phyloP scores from a whole-genome alignment of 2,797 vertebrate genomes.

The Oryzias sinensis region DNA sequence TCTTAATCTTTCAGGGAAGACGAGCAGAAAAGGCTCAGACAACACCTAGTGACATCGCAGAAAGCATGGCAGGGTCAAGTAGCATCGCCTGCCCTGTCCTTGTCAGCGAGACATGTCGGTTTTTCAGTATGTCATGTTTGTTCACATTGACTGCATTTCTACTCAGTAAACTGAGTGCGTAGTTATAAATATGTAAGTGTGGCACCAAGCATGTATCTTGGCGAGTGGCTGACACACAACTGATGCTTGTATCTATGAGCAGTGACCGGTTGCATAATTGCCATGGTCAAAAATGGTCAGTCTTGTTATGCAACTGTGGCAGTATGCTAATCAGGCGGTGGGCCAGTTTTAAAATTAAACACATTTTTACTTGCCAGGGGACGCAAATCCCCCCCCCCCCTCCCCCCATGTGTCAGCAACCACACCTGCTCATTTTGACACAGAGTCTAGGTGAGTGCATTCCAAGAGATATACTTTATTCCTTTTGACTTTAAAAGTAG shows the following conservation, averaged over 20 bases:
- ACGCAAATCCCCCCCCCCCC: no score
- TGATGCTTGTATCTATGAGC: constrained; percentile 1
- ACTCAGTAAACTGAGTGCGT: constrained; percentile 12
- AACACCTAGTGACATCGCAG: constrained; percentile 6
- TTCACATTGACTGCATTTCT: constrained; percentile 50
- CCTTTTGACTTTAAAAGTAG: no score
- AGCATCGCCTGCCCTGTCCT: constrained; percentile 29
- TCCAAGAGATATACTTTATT: no score
- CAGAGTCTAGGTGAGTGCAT: no score
- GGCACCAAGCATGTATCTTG: constrained; percentile 41
- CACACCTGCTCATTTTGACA: no score
- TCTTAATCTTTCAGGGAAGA: constrained; percentile 49
- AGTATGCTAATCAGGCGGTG: no score
- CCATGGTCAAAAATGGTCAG: constrained; percentile 1
- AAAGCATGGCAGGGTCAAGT: constrained; percentile 48
- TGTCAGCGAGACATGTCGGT: constrained; percentile 41
- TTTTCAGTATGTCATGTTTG: constrained; percentile 56
- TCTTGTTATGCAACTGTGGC: not conserved
- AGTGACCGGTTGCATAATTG: constrained; percentile 8
- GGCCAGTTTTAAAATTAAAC: no score
- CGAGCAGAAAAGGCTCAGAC: constrained; percentile 20
- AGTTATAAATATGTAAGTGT: constrained; percentile 42
- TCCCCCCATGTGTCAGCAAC: no score
- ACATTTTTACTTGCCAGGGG: no score
- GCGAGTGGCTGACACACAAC: constrained; percentile 33